Conservation (phyloP, 2,113 vertebrate species). For the Forbesichthys papilliferus region DNA sequence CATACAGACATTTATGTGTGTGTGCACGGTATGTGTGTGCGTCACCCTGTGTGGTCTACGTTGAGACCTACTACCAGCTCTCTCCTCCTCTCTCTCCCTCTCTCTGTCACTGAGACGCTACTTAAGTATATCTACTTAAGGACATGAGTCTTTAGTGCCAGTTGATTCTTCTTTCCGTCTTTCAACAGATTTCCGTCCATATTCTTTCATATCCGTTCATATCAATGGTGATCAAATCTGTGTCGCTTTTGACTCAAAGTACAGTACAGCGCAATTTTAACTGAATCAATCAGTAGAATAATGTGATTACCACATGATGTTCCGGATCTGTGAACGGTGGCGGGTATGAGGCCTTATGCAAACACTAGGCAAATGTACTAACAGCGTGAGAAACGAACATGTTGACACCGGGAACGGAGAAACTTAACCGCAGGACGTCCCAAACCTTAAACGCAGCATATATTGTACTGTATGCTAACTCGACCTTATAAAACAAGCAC, state of each 20-base stretch:
- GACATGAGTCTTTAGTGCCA: too few species aligned
- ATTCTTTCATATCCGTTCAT: neutral
- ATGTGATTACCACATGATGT: too few species aligned
- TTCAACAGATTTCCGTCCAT: neutral
- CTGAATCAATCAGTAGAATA: too few species aligned
- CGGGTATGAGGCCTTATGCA: neutral
- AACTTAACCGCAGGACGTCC: conserved; percentile 27
- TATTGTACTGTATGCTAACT: too few species aligned
- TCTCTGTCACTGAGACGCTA: neutral
- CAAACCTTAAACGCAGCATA: neutral
- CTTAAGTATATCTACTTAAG: neutral
- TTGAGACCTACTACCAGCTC: neutral
- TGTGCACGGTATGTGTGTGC: neutral
- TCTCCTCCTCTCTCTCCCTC: neutral
- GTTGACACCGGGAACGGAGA: neutral
- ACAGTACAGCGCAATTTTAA: neutral
- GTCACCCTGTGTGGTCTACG: conserved; percentile 51
- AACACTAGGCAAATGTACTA: conserved; percentile 1
- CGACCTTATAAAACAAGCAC: too few species aligned
- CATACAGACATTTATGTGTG: conserved; percentile 45
- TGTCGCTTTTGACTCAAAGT: neutral
- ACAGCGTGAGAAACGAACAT: neutral
- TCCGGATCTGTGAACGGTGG: too few species aligned
- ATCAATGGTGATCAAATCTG: neutral
- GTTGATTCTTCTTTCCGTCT: neutral